Conservation (phyloP, 2,113 vertebrate species). For the Papio anubis region DNA sequence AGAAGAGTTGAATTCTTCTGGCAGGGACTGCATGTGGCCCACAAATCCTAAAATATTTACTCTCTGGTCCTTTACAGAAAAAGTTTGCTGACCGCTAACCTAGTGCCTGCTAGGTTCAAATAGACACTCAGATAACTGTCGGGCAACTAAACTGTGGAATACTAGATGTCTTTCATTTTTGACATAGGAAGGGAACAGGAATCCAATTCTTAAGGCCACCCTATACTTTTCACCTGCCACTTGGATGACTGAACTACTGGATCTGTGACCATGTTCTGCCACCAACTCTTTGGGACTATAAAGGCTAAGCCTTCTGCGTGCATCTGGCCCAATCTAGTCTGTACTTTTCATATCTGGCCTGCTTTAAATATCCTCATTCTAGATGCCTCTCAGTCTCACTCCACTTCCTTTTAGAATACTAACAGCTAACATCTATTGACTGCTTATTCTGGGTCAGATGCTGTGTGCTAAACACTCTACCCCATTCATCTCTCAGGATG, state of each 20-base stretch:
- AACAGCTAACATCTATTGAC: neutral
- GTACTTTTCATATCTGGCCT: neutral
- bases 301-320: no score
- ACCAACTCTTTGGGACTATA: fast-evolving
- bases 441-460: neutral
- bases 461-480: neutral
- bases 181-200: neutral
- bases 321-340: neutral
- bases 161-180: neutral
- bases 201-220: neutral
- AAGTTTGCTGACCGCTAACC: neutral
- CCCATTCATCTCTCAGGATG: neutral
- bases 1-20: neutral
- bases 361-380: neutral
- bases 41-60: neutral
- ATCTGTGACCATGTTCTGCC: neutral
- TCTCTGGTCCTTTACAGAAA: neutral
- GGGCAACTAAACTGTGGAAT: neutral
- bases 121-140: neutral
- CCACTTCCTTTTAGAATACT: neutral
- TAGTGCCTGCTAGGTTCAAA: neutral
- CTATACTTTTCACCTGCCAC: neutral
- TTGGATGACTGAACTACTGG: neutral
- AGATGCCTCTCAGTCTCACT: neutral
- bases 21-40: neutral